Base-by-base conservation (phyloP, 2,888 invertebrate genomes). In the Diplolepis rosae region DNA sequence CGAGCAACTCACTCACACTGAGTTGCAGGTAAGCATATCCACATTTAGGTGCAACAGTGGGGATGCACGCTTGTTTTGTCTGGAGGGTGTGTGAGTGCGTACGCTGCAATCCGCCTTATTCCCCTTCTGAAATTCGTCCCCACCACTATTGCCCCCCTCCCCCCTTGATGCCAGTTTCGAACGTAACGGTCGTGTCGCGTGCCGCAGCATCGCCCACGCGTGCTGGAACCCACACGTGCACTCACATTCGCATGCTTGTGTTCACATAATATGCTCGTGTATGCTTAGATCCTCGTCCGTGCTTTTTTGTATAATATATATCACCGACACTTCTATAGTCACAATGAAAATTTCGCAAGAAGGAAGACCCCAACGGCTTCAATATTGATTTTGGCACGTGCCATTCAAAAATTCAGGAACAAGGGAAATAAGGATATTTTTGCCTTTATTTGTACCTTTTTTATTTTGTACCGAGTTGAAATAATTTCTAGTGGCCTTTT, bases 151-250 rank as follows among this genome's bases (percentile, higher is more conserved):
- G 68, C 65, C 68, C 65, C 73, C 70, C 72, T 73, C 78, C 81
- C 82, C 83, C 81, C 82, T 79, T 81, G 79, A 68, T 80, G 75
- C 80, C 79, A 80, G 83, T 85, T 85, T 84, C 84, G 82, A 86
- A 84, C 83, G 87, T 88, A 88, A 88, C 88, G 88, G 88, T 88
- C 87, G 84, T 88, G 88, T 88, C 88, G 88, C 88, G 88, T 88
- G 88, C 88, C 88, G 81, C 82, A 86, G 86, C 87, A 85, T 87
- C 88, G 87, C 88, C 88, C 88, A 88, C 88, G 87, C 88, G 88
- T 84, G 84, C 85, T 83, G 73, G 76, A 80, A 81, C 83, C 84
- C 84, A 83, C 83, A 82, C 82, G 76, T 73, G 70, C 79, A 72
- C 76, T 69, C 73, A 68, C 67, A 61, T 66, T 39, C 65, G 42